A percentile compares a stretch with the other conserved stretches of the same genome.
phyloP scores from a whole-genome alignment of 2,888 invertebrate genomes.

The Drosophila birchii region DNA sequence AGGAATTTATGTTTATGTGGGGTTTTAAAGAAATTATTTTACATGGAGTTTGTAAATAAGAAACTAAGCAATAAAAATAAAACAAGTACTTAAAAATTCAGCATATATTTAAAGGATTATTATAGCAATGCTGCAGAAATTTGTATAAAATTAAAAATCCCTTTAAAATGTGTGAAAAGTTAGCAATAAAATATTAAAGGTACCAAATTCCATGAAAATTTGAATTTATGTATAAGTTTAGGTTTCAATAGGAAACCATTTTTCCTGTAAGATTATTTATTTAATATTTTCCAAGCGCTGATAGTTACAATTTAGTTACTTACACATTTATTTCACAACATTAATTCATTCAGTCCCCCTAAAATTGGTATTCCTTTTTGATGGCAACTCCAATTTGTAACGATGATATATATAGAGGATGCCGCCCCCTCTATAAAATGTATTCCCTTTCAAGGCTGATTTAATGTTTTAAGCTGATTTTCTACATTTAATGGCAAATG shows the following conservation, averaged over 20 bases:
- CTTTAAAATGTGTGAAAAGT: neutral
- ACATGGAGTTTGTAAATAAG: neutral
- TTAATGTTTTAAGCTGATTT: conserved; percentile 13
- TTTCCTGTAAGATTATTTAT: neutral
- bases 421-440: neutral
- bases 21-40: neutral
- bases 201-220: neutral
- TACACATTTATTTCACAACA: neutral
- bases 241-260: neutral
- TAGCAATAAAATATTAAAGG: neutral
- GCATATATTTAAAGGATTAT: neutral
- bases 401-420: neutral
- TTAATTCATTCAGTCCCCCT: neutral
- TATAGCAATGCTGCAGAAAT: neutral
- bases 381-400: conserved; percentile 1
- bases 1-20: neutral
- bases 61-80: too few species aligned
- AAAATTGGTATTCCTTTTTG: neutral
- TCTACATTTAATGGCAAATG: conserved; percentile 2
- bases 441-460: conserved; percentile 10
- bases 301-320: neutral
- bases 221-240: too few species aligned
- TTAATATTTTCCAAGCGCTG: neutral
- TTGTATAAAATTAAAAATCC: too few species aligned
- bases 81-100: neutral